Base-by-base conservation (phyloP, 2,797 vertebrate species). In the Halcyon chelicuti region DNA sequence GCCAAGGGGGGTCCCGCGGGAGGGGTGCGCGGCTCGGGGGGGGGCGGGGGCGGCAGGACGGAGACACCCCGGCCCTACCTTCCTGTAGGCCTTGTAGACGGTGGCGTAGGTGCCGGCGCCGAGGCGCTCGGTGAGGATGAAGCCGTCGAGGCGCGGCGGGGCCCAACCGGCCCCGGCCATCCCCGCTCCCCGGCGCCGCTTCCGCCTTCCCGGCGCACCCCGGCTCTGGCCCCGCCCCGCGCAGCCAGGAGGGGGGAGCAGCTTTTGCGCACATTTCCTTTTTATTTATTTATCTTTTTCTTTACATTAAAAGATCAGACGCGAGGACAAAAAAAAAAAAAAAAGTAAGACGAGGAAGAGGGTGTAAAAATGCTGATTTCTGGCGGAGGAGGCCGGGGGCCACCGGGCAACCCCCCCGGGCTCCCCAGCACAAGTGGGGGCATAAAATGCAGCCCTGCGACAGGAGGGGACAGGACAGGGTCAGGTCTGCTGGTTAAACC, bases 61-160 rank as follows among this genome's bases (percentile, higher is more conserved):
- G 26, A 28, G 19, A 23, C 37, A 55, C 22, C 26, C 39, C 28
- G 39, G 26, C 70, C 94, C 71, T 88, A 98, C 98, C 98, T 98
- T 99, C 95, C 99, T 98, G 97, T 99, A 99, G 79, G 99, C 99
- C 97, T 99, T 99, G 95, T 99, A 99, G 42, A 99, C 99, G 1
- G 98, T 99, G 44, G 99, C 99, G 76, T 99, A 99, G 52, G 98
- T 99, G 12, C 99, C 99, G 57, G 99, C 98, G 85, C 99, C 99
- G 86, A 99, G 98, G 40, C 98, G 98, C 97, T 99, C 99, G 14
- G 99, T 99, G 63, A 99, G 98, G 84, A 99, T 98, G 93, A 99
- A 99, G 66, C 98, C 98, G 4, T 98, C 95, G 82, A 99, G 96
- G 94, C 98, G 99, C 90, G 99, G 99, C 13, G 99, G 99, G 2